These are phyloP conservation scores for Delphinapterus leucas DNA, from an alignment of 2,113 vertebrate genomes.

Conservation along the genomic window DNA sequence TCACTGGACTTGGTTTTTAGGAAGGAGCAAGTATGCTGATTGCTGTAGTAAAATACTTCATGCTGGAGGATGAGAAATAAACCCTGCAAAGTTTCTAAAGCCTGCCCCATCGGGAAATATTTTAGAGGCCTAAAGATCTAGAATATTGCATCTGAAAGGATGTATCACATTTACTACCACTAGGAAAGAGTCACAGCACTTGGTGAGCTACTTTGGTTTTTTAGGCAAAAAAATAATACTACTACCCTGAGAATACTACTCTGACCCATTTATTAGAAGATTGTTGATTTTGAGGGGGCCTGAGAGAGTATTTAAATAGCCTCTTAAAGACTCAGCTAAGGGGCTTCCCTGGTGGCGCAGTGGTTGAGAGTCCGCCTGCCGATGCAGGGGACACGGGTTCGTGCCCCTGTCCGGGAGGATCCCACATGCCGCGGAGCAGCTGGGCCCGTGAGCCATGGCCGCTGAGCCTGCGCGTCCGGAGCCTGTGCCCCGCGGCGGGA, in stretches of 20 bases:
- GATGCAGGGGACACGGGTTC: too few species aligned
- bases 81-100: background rate
- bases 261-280: background rate
- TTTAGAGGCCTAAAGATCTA: background rate
- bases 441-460: too few species aligned
- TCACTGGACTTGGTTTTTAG: background rate
- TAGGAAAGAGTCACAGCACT: background rate
- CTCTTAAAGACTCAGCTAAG: background rate
- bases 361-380: too few species aligned
- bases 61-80: background rate
- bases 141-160: background rate
- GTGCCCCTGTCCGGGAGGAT: rapidly evolving
- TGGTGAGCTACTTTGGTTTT: background rate
- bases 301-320: background rate
- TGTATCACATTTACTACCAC: background rate
- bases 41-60: background rate
- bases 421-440: too few species aligned
- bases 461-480: too few species aligned
- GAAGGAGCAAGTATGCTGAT: background rate
- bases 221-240: background rate
- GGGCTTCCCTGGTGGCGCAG: too few species aligned
- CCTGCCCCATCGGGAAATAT: background rate
- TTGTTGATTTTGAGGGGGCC: background rate
- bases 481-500: too few species aligned
- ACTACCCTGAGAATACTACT: background rate